Evolutionary conservation across 2,113 vertebrate species (phyloP).

Genomic region (Leiothrix lutea): DNA sequence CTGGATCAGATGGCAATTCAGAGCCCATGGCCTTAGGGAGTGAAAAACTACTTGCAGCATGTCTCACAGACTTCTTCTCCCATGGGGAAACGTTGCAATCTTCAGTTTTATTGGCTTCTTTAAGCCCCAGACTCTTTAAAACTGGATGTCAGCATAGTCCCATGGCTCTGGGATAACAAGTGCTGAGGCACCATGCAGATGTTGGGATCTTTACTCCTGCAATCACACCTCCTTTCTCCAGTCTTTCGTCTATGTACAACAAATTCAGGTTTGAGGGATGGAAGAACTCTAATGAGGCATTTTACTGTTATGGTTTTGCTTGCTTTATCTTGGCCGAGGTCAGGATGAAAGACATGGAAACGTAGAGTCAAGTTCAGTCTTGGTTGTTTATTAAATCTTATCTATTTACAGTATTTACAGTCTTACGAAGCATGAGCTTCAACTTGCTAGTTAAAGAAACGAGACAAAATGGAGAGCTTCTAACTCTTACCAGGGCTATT

Average conservation of each 20-base stretch:
- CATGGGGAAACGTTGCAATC: neutral
- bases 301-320: neutral
- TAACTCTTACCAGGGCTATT: no score
- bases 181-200: fast-evolving
- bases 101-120: neutral
- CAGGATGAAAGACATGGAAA: no score
- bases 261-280: neutral
- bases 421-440: no score
- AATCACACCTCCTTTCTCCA: neutral
- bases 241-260: neutral
- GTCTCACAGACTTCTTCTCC: neutral
- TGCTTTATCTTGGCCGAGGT: no score
- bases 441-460: no score
- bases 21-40: neutral
- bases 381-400: no score
- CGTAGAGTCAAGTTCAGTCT: no score
- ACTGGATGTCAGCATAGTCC: neutral
- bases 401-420: no score
- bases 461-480: no score
- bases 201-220: neutral
- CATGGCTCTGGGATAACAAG: neutral
- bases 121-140: neutral
- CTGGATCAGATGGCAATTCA: neutral
- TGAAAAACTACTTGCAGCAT: neutral
- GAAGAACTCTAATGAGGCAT: neutral